These are phyloP conservation scores for Muscina levida DNA, from an alignment of 2,888 invertebrate species.

Conservation along the genomic window DNA sequence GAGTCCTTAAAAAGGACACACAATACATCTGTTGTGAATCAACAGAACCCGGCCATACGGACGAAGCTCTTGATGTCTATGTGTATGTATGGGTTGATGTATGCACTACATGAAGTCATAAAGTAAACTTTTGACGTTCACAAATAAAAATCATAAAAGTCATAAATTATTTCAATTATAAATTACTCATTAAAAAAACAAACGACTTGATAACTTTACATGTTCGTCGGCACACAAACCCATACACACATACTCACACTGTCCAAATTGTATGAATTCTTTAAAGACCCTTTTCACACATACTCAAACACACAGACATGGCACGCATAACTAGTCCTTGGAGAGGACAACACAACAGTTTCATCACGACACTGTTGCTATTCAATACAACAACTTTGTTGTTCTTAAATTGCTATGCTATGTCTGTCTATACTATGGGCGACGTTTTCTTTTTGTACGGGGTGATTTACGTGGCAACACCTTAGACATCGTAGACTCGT, in stretches of 20 bases:
- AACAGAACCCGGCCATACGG: not conserved
- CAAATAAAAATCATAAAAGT: constrained; percentile 59
- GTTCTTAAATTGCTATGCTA: constrained; percentile 2
- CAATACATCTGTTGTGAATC: constrained; percentile 1
- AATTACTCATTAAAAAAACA: constrained; percentile 60
- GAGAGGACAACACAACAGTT: constrained; percentile 28
- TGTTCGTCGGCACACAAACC: not conserved
- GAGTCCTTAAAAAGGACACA: constrained; percentile 10
- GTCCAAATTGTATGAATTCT: too few relatives aligned
- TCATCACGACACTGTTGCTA: constrained; percentile 39
- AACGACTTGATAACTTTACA: constrained; percentile 42
- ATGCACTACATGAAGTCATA: constrained; percentile 46
- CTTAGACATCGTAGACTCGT: constrained; percentile 27
- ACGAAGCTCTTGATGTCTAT: too few relatives aligned
- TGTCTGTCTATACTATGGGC: too few relatives aligned
- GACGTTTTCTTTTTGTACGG: constrained; percentile 18
- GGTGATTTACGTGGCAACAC: constrained; percentile 53
- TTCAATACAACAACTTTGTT: constrained; percentile 29
- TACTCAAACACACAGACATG: not conserved
- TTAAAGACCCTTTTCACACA: constrained; percentile 53
- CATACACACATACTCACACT: not conserved
- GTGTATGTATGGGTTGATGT: too few relatives aligned
- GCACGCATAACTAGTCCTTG: constrained; percentile 27
- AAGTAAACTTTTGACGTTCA: constrained; percentile 42
- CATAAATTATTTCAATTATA: constrained; percentile 64